These are phyloP conservation scores for Nephrotoma guestfalica DNA, from an alignment of 2,888 invertebrate genomes.

Conservation along the genomic window DNA sequence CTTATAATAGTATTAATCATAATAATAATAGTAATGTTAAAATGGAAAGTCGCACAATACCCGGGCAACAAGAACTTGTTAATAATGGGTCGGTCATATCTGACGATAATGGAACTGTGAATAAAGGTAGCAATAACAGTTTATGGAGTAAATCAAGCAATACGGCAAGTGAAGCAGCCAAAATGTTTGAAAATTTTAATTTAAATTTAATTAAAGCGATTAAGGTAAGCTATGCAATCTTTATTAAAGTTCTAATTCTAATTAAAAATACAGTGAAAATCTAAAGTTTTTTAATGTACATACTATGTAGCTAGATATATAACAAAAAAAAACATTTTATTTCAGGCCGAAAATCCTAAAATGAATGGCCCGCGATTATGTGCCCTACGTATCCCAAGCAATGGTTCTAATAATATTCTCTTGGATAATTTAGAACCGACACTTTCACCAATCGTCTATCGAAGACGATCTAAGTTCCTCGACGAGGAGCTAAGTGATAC, in stretches of 20 bases:
- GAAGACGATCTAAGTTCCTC: constrained; percentile 36
- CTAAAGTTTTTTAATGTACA: no score
- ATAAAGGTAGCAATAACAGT: constrained; percentile 27
- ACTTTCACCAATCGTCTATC: constrained; percentile 58
- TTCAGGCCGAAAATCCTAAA: constrained; percentile 32
- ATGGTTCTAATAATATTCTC: constrained; percentile 64
- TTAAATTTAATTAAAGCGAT: constrained; percentile 32
- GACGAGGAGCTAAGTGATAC: constrained; percentile 31
- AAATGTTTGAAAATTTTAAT: constrained; percentile 32
- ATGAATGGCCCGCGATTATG: constrained; percentile 55
- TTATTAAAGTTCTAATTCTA: no score
- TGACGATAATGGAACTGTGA: neutral
- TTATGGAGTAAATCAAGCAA: constrained; percentile 32
- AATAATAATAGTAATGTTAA: neutral
- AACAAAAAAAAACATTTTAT: neutral
- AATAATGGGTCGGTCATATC: neutral
- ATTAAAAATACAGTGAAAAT: no score
- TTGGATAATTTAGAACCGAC: constrained; percentile 59
- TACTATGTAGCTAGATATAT: no score
- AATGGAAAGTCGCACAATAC: neutral
- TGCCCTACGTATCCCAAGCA: constrained; percentile 53
- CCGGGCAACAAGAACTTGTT: neutral
- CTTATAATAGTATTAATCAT: neutral
- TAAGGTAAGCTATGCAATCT: constrained; percentile 20
- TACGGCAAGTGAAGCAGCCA: constrained; percentile 25